A percentile compares a stretch with the other conserved stretches of the same genome.
Evolutionary conservation across 2,888 invertebrate species (phyloP).

Genomic region (Conus canariensis): DNA sequence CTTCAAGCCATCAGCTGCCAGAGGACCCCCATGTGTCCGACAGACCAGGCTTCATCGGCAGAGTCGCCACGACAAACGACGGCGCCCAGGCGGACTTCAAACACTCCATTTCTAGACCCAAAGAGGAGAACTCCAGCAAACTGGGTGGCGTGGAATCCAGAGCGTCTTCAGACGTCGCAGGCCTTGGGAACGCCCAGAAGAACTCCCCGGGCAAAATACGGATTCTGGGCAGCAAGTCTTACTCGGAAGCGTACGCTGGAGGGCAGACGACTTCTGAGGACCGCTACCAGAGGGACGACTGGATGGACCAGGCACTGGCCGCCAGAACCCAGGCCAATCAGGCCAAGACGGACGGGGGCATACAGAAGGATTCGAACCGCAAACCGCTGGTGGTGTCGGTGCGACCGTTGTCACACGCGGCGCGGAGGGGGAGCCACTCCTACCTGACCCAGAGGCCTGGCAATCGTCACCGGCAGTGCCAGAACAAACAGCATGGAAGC

Average conservation of each 20-base stretch:
- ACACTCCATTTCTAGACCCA: neutral
- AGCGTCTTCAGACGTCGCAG: neutral
- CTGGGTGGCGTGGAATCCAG: neutral
- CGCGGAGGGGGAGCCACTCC: constrained; percentile 33
- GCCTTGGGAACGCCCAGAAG: neutral
- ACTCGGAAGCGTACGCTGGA: constrained; percentile 29
- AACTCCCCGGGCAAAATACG: constrained; percentile 34
- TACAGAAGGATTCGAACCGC: constrained; percentile 27
- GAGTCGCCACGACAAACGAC: neutral
- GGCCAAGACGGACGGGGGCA: neutral
- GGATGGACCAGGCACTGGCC: neutral
- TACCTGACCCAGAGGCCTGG: constrained; percentile 42
- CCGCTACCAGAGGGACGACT: neutral
- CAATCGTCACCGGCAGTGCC: constrained; percentile 30
- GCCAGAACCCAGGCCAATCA: neutral
- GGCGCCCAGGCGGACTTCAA: neutral
- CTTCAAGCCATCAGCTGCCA: neutral
- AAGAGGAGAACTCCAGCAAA: neutral
- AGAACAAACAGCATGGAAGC: constrained; percentile 25
- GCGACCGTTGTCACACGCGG: constrained; percentile 38
- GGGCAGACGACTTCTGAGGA: neutral
- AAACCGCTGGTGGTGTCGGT: constrained; percentile 40
- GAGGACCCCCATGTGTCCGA: neutral
- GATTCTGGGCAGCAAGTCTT: constrained; percentile 38
- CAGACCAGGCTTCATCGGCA: neutral